These are phyloP conservation scores for Achlya flavicornis DNA, from an alignment of 2,888 invertebrate species.

Conservation along the genomic window DNA sequence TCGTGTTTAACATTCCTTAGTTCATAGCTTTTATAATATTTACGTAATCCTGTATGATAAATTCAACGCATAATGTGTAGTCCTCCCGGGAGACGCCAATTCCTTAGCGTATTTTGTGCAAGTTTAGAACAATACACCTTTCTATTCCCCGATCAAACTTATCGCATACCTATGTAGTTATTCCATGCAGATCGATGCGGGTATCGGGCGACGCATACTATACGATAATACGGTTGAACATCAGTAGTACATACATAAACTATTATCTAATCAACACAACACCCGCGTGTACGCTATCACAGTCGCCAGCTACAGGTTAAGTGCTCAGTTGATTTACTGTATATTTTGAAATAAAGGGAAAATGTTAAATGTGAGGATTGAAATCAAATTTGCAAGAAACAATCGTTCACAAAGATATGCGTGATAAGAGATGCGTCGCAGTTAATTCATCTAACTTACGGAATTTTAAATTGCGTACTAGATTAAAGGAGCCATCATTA, in stretches of 20 bases:
- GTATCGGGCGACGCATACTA: slow-evolving; percentile 59
- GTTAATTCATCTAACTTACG: no score
- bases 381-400: not conserved
- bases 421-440: no score
- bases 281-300: slow-evolving; percentile 37
- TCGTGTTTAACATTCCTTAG: not conserved
- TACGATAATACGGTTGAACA: slow-evolving; percentile 18
- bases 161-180: slow-evolving; percentile 42
- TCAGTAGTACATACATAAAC: not conserved
- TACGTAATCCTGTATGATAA: slow-evolving; percentile 12
- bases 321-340: slow-evolving; percentile 46
- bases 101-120: not conserved
- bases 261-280: slow-evolving; percentile 1
- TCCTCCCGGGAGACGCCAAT: slow-evolving; percentile 45
- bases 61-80: slow-evolving; percentile 24
- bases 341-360: slow-evolving; percentile 16
- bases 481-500: no score
- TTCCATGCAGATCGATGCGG: slow-evolving; percentile 47
- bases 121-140: slow-evolving; percentile 54
- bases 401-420: not conserved
- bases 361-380: not conserved
- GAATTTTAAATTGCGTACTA: not conserved
- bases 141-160: slow-evolving; percentile 53
- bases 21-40: not conserved
- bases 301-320: slow-evolving; percentile 41